Evolutionary conservation across 2,113 vertebrate species (phyloP).

Genomic region (Rhizomys pruinosus): DNA sequence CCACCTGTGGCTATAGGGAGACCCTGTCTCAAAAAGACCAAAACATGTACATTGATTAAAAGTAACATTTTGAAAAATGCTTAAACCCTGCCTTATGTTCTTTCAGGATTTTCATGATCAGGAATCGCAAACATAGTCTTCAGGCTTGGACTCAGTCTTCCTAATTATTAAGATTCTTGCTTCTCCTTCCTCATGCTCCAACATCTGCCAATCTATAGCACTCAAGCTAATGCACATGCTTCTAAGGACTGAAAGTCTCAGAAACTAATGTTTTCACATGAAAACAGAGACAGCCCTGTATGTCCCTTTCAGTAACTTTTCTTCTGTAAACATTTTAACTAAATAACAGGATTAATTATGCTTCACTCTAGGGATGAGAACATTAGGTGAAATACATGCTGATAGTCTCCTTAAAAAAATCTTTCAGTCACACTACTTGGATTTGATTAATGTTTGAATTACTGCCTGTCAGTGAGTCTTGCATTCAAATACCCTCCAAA

Average conservation of each 20-base stretch:
- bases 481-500: background rate
- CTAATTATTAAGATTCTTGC: background rate
- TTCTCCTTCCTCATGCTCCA: background rate
- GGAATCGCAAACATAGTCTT: background rate
- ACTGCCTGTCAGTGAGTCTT: background rate
- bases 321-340: background rate
- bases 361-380: background rate
- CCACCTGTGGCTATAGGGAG: too few relatives aligned
- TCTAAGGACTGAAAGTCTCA: background rate
- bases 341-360: background rate
- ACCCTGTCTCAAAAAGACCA: too few relatives aligned
- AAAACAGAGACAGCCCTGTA: background rate
- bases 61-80: background rate
- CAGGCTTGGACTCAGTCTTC: background rate
- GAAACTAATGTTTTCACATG: background rate
- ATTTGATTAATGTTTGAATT: background rate
- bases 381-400: too few relatives aligned
- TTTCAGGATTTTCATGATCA: background rate
- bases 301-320: too few relatives aligned
- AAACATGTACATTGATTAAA: too few relatives aligned
- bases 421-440: background rate
- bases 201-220: background rate
- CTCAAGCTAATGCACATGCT: fast-evolving
- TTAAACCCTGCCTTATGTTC: background rate
- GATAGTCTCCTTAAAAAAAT: background rate